Conservation (phyloP, 2,888 invertebrate species). For the Diplolepis rosae region DNA sequence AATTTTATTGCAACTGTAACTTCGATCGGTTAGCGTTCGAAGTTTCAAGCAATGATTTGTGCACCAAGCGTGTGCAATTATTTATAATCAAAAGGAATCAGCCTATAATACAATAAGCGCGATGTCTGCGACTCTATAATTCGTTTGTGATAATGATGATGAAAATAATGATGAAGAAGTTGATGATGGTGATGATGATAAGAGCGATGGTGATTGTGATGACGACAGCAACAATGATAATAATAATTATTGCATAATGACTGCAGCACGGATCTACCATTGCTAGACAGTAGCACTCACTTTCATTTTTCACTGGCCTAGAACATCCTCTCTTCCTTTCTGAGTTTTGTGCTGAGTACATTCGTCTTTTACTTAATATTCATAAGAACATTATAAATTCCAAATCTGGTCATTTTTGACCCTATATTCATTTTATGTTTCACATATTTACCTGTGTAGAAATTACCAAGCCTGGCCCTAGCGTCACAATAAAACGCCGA, state of each 20-base stretch:
- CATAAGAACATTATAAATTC: too few species aligned
- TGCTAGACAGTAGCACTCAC: slow-evolving; percentile 63
- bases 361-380: slow-evolving; percentile 47
- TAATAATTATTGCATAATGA: slow-evolving; percentile 69
- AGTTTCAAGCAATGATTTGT: slow-evolving; percentile 8
- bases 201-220: slow-evolving; percentile 50
- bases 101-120: slow-evolving; percentile 45
- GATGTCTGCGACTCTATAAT: slow-evolving; percentile 39
- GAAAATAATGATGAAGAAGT: slow-evolving; percentile 19
- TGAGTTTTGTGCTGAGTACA: slow-evolving; percentile 44
- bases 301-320: slow-evolving; percentile 72
- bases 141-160: slow-evolving; percentile 33
- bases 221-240: slow-evolving; percentile 54
- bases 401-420: too few species aligned
- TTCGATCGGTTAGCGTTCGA: not conserved
- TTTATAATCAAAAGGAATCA: slow-evolving; percentile 47
- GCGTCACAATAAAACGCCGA: too few species aligned
- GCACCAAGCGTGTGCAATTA: slow-evolving; percentile 40
- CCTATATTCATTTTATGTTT: too few species aligned
- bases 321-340: slow-evolving; percentile 68
- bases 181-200: slow-evolving; percentile 36
- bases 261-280: slow-evolving; percentile 51
- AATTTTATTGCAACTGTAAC: not conserved
- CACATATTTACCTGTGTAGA: too few species aligned
- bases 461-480: too few species aligned